A percentile compares a stretch with the other conserved stretches of the same genome.
phyloP scores from a whole-genome alignment of 1,140 invertebrate species.

The Drosophila burlai region DNA sequence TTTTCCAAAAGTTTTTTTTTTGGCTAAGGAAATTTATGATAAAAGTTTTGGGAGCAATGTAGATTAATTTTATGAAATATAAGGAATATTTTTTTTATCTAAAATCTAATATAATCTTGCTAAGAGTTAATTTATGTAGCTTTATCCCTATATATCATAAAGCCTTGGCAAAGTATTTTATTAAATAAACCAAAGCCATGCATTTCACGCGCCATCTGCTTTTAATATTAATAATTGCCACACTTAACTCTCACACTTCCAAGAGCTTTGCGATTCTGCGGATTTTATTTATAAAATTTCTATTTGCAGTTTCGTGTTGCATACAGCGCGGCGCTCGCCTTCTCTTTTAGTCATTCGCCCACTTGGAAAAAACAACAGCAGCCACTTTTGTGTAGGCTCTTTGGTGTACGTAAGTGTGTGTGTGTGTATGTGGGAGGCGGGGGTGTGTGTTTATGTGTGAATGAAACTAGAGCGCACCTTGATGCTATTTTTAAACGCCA shows the following conservation, averaged over 20 bases:
- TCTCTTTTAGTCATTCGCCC: conserved; percentile 19
- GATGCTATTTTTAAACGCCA: conserved; percentile 75
- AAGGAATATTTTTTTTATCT: background rate
- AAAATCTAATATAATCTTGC: no score
- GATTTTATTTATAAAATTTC: conserved; percentile 70
- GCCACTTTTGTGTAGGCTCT: conserved; percentile 56
- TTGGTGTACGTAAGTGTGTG: conserved; percentile 8
- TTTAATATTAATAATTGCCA: background rate
- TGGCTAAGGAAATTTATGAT: no score
- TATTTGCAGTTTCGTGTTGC: conserved; percentile 62
- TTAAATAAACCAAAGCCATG: background rate
- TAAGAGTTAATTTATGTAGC: no score
- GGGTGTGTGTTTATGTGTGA: conserved; percentile 26
- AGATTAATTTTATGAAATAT: no score
- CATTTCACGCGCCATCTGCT: background rate
- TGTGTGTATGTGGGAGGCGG: conserved; percentile 1
- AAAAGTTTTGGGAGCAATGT: no score
- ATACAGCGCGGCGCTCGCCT: conserved; percentile 16
- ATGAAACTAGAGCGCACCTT: conserved; percentile 76
- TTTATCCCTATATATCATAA: no score
- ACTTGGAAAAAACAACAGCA: conserved; percentile 48
- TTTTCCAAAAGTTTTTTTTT: no score
- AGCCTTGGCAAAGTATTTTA: background rate
- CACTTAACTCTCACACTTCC: background rate
- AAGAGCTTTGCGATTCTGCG: background rate